Percentiles rank a stretch among this genome's conserved stretches.
Evolutionary conservation across 1,140 invertebrate species (phyloP).

Genomic region (Drosophila suzukii): DNA sequence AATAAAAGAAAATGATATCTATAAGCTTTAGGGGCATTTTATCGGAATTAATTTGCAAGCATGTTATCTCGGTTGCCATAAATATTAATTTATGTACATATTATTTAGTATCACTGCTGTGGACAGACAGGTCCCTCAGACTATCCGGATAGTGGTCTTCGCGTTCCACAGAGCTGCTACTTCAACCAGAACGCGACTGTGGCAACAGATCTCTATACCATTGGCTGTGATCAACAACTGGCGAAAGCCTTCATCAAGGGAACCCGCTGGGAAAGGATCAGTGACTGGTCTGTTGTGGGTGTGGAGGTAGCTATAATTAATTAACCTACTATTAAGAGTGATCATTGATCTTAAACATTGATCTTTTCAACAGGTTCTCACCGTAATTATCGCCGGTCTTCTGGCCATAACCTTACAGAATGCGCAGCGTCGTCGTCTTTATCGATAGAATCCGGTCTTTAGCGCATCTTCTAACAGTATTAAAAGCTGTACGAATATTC

Average conservation of each 20-base stretch:
- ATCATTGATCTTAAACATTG: background rate
- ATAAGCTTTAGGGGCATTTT: conserved; percentile 3
- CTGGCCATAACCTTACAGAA: conserved; percentile 77
- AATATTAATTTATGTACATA: conserved; percentile 20
- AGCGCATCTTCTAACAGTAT: conserved; percentile 39
- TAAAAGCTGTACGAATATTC: conserved; percentile 38
- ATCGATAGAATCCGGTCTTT: conserved; percentile 31
- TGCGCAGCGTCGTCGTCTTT: conserved; percentile 55
- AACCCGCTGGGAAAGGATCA: conserved; percentile 68
- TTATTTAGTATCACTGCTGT: conserved; percentile 73
- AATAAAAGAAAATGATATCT: background rate
- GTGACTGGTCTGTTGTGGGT: conserved; percentile 73
- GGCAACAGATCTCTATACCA: conserved; percentile 52
- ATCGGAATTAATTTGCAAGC: background rate
- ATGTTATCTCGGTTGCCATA: conserved; percentile 19
- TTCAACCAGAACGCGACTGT: conserved; percentile 63
- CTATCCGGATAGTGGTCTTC: conserved; percentile 55
- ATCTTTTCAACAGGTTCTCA: conserved; percentile 42
- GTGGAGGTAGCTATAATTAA: conserved; percentile 56
- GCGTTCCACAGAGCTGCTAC: conserved; percentile 69
- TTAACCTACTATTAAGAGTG: too few species aligned
- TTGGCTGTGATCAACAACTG: conserved; percentile 58
- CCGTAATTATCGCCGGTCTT: conserved; percentile 62
- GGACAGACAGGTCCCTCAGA: conserved; percentile 67
- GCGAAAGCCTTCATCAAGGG: conserved; percentile 48